Conservation (phyloP, 2,113 vertebrate genomes). For the Periophthalmodon schlosseri region DNA sequence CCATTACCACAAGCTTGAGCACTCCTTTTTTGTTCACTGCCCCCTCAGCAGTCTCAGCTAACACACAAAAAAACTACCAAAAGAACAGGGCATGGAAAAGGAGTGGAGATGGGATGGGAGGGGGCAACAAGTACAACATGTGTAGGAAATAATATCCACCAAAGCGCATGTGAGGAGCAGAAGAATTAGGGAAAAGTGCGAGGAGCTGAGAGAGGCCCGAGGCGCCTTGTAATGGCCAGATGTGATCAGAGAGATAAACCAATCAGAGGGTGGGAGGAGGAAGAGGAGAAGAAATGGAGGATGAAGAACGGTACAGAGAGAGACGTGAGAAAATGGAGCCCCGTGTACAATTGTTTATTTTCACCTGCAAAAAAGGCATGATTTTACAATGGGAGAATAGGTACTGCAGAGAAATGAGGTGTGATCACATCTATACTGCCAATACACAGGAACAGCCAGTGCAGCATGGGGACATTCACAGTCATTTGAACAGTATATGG, state of each 20-base stretch:
- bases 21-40: constrained; percentile 16
- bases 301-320: constrained; percentile 42
- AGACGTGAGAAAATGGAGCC: constrained; percentile 32
- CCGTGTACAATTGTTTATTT: constrained; percentile 1
- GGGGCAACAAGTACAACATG: constrained; percentile 43
- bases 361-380: constrained; percentile 1
- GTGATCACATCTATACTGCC: background rate
- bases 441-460: background rate
- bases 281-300: constrained; percentile 33
- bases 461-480: background rate
- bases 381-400: background rate
- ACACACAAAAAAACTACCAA: constrained; percentile 43
- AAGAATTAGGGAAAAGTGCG: constrained; percentile 40
- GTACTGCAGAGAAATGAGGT: background rate
- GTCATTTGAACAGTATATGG: background rate
- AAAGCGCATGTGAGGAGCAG: constrained; percentile 30
- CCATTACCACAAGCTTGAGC: constrained; percentile 50
- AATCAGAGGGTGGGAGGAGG: constrained; percentile 41
- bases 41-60: constrained; percentile 30
- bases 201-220: constrained; percentile 68
- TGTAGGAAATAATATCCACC: constrained; percentile 49
- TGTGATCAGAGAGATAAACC: constrained; percentile 75
- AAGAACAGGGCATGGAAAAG: constrained; percentile 12
- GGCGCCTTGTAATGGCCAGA: constrained; percentile 77
- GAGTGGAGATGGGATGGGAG: background rate